Evolutionary conservation across 2,888 invertebrate species (phyloP).

Genomic region (Osedax frankpressi): DNA sequence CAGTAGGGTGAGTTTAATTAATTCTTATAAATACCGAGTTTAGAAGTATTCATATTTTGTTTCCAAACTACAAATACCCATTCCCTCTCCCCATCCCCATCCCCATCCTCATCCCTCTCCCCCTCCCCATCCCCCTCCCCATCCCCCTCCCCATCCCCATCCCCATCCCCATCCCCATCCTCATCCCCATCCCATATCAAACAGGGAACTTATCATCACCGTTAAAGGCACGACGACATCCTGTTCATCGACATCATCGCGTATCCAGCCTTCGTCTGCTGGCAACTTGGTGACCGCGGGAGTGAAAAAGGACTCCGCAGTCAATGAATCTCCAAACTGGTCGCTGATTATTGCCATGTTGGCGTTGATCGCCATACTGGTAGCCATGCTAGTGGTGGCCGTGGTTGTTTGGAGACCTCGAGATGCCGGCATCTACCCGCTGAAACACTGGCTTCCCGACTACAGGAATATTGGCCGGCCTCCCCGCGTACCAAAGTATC

Average conservation of each 20-base stretch:
- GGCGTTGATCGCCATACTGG: constrained; percentile 35
- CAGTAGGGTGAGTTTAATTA: no score
- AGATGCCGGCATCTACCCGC: constrained; percentile 40
- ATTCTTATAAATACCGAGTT: no score
- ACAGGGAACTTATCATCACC: constrained; percentile 35
- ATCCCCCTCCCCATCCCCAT: no score
- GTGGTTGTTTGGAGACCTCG: constrained; percentile 40
- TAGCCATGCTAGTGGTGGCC: constrained; percentile 36
- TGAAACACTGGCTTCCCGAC: constrained; percentile 42
- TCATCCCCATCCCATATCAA: background rate
- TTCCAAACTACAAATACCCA: no score
- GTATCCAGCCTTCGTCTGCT: constrained; percentile 34
- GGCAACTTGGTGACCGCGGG: constrained; percentile 33
- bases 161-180: background rate
- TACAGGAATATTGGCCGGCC: constrained; percentile 39
- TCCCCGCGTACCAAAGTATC: constrained; percentile 36
- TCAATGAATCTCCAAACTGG: constrained; percentile 41
- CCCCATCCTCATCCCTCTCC: no score
- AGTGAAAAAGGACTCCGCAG: constrained; percentile 31
- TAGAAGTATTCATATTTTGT: no score
- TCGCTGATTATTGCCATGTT: constrained; percentile 38
- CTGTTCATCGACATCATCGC: constrained; percentile 31
- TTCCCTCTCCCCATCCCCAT: no score
- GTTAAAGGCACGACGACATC: constrained; percentile 35
- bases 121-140: no score